Conservation (phyloP, 2,888 invertebrate genomes). For the Leucoptera coffeella region DNA sequence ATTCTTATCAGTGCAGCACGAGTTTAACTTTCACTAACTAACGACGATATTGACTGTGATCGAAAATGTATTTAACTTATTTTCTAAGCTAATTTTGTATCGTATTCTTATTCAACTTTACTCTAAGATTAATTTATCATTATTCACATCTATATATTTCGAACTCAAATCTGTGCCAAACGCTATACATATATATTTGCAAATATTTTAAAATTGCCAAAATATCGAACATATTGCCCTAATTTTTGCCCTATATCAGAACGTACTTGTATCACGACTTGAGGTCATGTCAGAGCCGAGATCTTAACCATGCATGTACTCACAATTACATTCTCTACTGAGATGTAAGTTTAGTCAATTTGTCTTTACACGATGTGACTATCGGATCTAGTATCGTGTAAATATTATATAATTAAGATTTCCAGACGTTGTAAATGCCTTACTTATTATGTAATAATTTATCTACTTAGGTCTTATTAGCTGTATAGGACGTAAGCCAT, state of each 20-base stretch:
- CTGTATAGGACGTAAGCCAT: constrained; percentile 55
- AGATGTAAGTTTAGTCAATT: constrained; percentile 46
- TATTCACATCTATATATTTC: constrained; percentile 24
- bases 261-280: no score
- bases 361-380: constrained; percentile 47
- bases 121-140: constrained; percentile 22
- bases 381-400: constrained; percentile 38
- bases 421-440: constrained; percentile 52
- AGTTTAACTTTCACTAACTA: no score
- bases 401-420: constrained; percentile 38
- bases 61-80: constrained; percentile 26
- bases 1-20: no score
- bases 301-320: constrained; percentile 47
- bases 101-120: constrained; percentile 15
- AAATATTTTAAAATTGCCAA: no score
- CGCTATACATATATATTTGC: no score
- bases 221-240: no score
- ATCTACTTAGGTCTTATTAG: constrained; percentile 54
- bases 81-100: constrained; percentile 22
- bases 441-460: constrained; percentile 55
- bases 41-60: constrained; percentile 47
- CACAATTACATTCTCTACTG: constrained; percentile 43
- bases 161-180: constrained; percentile 44
- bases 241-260: no score
- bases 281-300: constrained; percentile 38